Evolutionary conservation across 92 coral and sea anemone genomes (phyloP).

Genomic region (Paragorgia papillata): DNA sequence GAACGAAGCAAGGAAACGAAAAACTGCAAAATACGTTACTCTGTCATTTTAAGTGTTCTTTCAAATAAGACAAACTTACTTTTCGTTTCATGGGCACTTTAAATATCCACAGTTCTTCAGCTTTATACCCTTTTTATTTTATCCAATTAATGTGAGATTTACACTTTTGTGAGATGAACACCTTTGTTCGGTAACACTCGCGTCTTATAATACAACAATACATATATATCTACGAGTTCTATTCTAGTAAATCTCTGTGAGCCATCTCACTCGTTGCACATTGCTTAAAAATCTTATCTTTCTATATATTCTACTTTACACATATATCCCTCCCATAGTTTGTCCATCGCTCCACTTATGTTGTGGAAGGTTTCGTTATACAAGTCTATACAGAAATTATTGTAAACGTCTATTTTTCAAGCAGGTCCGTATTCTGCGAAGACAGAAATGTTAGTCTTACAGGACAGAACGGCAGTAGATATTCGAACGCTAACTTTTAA

Average conservation of each 20-base stretch:
- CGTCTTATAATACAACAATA: slow-evolving; percentile 33
- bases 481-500: background rate
- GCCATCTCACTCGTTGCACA: background rate
- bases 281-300: background rate
- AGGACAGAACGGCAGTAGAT: background rate
- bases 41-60: no score
- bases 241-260: background rate
- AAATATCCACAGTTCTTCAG: no score
- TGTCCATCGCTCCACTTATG: background rate
- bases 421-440: background rate
- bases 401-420: background rate
- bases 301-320: background rate
- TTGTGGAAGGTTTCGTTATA: background rate
- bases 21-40: no score
- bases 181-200: slow-evolving; percentile 4
- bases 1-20: no score
- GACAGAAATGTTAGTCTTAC: background rate
- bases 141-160: background rate
- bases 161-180: slow-evolving; percentile 11
- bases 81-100: no score
- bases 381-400: background rate
- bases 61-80: no score
- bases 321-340: background rate
- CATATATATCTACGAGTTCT: slow-evolving; percentile 6
- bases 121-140: slow-evolving; percentile 7